Percentiles rank a stretch among this genome's conserved stretches.
Evolutionary conservation across 2,797 vertebrate species (phyloP).

Genomic region (Pyrrhura leucotis): DNA sequence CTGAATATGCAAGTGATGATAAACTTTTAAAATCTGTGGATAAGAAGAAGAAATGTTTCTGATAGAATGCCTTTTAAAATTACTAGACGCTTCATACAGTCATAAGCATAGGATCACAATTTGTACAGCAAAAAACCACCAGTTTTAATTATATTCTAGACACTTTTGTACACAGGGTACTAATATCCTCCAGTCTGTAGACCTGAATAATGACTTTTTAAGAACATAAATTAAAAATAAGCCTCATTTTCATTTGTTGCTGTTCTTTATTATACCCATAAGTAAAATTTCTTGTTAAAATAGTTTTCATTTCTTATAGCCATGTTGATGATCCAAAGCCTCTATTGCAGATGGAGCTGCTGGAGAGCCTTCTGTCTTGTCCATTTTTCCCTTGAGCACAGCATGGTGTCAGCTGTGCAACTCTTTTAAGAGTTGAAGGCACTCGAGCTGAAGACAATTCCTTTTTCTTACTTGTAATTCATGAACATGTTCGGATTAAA

Average conservation of each 20-base stretch:
- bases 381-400: neutral
- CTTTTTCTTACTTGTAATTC: neutral
- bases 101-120: neutral
- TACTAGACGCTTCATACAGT: neutral
- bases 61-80: neutral
- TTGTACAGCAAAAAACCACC: neutral
- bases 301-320: neutral
- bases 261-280: neutral
- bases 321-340: neutral
- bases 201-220: neutral
- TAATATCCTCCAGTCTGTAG: neutral
- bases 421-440: neutral
- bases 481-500: neutral
- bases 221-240: neutral
- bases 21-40: neutral
- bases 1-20: neutral
- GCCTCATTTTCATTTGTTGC: neutral
- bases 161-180: neutral
- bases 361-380: neutral
- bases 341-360: neutral
- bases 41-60: neutral
- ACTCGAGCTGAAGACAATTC: neutral
- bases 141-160: neutral
- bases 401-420: rapidly evolving
- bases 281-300: neutral